Evolutionary conservation across 2,888 invertebrate species (phyloP).

Genomic region (Campoplex capitator): DNA sequence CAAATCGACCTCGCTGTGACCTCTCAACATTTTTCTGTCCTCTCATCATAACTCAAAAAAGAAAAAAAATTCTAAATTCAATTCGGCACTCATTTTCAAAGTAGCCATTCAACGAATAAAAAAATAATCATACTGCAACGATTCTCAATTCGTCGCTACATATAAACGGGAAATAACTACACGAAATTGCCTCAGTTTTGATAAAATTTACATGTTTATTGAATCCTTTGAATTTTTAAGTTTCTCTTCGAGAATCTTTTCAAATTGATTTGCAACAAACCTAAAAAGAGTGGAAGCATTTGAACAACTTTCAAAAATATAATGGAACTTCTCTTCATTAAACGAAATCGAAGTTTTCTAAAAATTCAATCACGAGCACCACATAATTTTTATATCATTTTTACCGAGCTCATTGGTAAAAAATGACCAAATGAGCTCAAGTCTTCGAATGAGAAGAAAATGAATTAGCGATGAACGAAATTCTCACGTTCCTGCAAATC

Average conservation of each 20-base stretch:
- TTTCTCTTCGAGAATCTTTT: background rate
- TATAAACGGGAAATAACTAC: no score
- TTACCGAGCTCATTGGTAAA: no score
- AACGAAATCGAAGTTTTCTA: background rate
- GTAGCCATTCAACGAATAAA: background rate
- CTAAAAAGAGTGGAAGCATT: background rate
- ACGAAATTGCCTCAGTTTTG: no score
- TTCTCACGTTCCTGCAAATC: background rate
- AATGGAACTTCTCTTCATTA: background rate
- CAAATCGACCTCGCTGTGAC: slow-evolving; percentile 10
- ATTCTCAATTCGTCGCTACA: no score
- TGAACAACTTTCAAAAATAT: background rate
- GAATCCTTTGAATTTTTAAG: background rate
- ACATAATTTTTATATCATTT: no score
- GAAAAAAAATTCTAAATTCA: background rate
- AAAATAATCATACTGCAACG: background rate
- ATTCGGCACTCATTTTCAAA: background rate
- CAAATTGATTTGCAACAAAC: background rate
- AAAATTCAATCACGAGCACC: background rate
- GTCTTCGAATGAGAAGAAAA: background rate
- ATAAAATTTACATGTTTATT: no score
- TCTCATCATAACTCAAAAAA: background rate
- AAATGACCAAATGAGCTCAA: no score
- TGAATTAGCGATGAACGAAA: background rate
- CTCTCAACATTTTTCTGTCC: slow-evolving; percentile 5